Evolutionary conservation across 2,113 vertebrate genomes (phyloP).

Genomic region (Rhinoptilus africanus): DNA sequence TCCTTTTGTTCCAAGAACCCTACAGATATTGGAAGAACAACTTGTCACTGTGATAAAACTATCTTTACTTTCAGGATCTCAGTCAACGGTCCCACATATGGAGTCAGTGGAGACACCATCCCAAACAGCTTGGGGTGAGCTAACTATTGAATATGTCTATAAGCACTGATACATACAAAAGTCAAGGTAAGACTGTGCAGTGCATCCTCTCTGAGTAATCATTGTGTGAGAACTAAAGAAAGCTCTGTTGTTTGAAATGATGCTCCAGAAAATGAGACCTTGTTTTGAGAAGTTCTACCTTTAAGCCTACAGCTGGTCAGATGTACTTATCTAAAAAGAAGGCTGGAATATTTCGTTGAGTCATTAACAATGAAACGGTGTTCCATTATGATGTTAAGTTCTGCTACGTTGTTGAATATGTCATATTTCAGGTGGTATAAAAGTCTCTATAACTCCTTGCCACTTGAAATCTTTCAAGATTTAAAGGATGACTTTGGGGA

Average conservation of each 20-base stretch:
- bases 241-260: background rate
- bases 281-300: background rate
- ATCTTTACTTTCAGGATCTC: background rate
- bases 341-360: background rate
- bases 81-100: background rate
- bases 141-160: background rate
- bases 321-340: background rate
- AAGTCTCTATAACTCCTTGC: background rate
- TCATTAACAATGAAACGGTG: background rate
- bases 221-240: background rate
- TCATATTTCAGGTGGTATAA: background rate
- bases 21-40: background rate
- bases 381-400: background rate
- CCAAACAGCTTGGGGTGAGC: background rate
- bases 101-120: background rate
- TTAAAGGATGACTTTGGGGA: background rate
- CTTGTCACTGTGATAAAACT: background rate
- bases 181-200: background rate
- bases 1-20: background rate
- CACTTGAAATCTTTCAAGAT: background rate
- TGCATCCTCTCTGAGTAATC: background rate
- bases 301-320: background rate
- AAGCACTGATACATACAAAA: background rate
- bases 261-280: background rate
- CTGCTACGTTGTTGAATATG: background rate